Conservation (phyloP, 2,797 vertebrate genomes). For the Poecilia picta region DNA sequence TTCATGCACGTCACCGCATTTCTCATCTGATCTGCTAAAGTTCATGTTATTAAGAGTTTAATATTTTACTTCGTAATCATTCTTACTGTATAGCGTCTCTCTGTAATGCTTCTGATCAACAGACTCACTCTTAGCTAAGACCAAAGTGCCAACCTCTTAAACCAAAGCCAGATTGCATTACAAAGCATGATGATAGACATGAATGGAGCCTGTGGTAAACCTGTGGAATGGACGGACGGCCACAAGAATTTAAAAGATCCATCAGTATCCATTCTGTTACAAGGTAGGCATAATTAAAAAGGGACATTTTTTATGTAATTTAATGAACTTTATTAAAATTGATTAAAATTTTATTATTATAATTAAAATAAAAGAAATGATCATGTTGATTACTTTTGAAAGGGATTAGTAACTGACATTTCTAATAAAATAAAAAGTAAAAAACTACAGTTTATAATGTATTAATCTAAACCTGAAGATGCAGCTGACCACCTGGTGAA, state of each 20-base stretch:
- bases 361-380: not conserved
- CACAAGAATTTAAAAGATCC: not conserved
- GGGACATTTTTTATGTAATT: not conserved
- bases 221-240: not conserved
- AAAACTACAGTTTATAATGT: not conserved
- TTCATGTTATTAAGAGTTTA: too few species aligned
- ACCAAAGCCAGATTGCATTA: not conserved
- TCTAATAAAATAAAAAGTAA: constrained; percentile 1
- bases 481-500: not conserved
- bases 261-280: not conserved
- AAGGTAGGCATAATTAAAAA: not conserved
- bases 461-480: not conserved
- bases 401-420: not conserved
- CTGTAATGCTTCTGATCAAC: too few species aligned
- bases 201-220: not conserved
- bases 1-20: not conserved
- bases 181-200: not conserved
- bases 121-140: too few species aligned
- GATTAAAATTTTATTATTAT: too few species aligned
- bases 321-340: constrained; percentile 1
- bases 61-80: too few species aligned
- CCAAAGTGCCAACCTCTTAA: not conserved
- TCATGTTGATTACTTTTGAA: not conserved
- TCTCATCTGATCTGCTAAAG: too few species aligned
- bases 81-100: too few species aligned